A percentile compares a stretch with the other conserved stretches of the same genome.
Evolutionary conservation across 1,140 invertebrate genomes (phyloP).

Genomic region (Maconellicoccus hirsutus): DNA sequence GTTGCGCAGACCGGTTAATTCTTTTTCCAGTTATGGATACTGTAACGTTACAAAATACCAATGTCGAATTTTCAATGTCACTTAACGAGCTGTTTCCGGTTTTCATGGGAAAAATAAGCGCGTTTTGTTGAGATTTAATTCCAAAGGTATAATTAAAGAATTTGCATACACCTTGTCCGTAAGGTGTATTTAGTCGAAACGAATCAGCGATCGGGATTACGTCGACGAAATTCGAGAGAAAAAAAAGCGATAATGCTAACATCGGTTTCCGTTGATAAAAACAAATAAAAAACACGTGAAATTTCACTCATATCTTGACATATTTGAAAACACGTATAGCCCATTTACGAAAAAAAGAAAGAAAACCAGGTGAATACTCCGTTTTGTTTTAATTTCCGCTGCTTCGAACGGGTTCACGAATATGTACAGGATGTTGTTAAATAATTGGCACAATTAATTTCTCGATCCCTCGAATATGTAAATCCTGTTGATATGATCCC

Average conservation of each 20-base stretch:
- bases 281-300: too few relatives aligned
- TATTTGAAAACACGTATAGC: too few relatives aligned
- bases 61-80: slow-evolving; percentile 9
- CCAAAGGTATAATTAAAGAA: background rate
- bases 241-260: too few relatives aligned
- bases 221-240: too few relatives aligned
- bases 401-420: background rate
- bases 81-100: background rate
- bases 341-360: too few relatives aligned
- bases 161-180: background rate
- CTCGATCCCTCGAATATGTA: background rate
- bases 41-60: background rate
- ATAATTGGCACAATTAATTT: background rate
- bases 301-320: too few relatives aligned
- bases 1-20: background rate
- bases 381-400: background rate
- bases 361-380: slow-evolving; percentile 1
- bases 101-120: background rate
- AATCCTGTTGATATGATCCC: background rate
- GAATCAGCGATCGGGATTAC: too few relatives aligned
- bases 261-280: too few relatives aligned
- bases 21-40: background rate
- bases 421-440: background rate
- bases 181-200: too few relatives aligned
- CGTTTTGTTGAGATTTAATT: background rate